Evolutionary conservation across 2,113 vertebrate species (phyloP), one percentile per base, ranked within the genome.

Genomic region (Periophthalmus modestus): DNA sequence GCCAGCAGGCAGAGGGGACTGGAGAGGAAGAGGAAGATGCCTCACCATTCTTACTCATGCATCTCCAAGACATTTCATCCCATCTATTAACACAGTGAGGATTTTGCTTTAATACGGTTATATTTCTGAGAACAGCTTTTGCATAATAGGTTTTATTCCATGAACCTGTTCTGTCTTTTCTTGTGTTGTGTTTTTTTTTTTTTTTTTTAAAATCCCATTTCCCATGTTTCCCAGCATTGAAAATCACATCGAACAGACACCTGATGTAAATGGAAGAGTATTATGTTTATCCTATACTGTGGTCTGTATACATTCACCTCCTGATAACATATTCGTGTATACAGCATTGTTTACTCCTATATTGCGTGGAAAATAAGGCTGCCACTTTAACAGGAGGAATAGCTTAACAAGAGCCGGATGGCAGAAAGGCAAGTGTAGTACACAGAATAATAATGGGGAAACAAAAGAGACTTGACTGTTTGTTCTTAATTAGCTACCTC

Each of bases 391-490:
- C 2, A 48, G 39, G 21, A 67, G 23, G 12, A 48, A 47, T 46
- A 21, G 39, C n/a, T 23, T 66, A 46, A 66, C 39, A 47, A 47
- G 39, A 19, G 46, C 48, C 19, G 21, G 48, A 24, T 24, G 43
- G 5, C 43, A 48, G 36, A 46, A 48, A 67, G 13, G 39, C 65
- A 67, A 48, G 46, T 67, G 46, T 6, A 7, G n/a, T 67, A 21
- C 43, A 67, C 19, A 39, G 16, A 34, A 39, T 65, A 48, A 48
- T 46, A 15, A 67, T 67, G 21, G 39, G n/a, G 48, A 67, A 59
- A 48, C 66, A 67, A 46, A 48, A 47, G 39, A 47, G 43, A 48
- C 43, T 46, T n/a, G 12, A 47, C 21, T 67, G 46, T 67, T 67
- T 43, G 23, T 13, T 43, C 46, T 18, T 47, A 67, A 67, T 67